phyloP scores from a whole-genome alignment of 2,888 invertebrate genomes.

The Antheraea yamamai region DNA sequence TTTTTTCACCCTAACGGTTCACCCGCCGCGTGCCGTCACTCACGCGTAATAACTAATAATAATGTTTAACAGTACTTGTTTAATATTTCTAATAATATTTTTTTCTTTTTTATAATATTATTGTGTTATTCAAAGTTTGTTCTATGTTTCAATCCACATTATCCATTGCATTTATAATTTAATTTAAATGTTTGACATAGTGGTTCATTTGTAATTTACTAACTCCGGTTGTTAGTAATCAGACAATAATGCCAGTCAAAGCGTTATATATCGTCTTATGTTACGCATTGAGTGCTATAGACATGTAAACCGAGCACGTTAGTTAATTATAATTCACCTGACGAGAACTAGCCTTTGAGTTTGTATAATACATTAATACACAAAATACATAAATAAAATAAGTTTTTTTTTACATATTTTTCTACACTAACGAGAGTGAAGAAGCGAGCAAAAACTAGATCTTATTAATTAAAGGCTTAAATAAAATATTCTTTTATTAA shows the following conservation, averaged over 20 bases:
- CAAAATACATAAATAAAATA: too few relatives aligned
- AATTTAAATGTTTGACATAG: neutral
- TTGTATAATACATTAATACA: too few relatives aligned
- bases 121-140: conserved; percentile 28
- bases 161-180: neutral
- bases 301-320: too few relatives aligned
- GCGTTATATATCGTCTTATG: too few relatives aligned
- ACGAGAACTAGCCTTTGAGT: neutral
- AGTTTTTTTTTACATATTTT: too few relatives aligned
- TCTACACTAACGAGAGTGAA: too few relatives aligned
- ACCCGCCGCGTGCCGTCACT: conserved; percentile 58
- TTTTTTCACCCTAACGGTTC: conserved; percentile 49
- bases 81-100: conserved; percentile 26
- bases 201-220: neutral
- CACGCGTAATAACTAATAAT: conserved; percentile 64
- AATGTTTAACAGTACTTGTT: conserved; percentile 44
- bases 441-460: too few relatives aligned
- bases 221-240: neutral
- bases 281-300: too few relatives aligned
- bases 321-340: too few relatives aligned
- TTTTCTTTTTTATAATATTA: conserved; percentile 21
- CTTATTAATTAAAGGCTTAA: too few relatives aligned
- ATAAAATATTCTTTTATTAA: too few relatives aligned
- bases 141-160: conserved; percentile 6
- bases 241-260: neutral